Evolutionary conservation across 2,888 invertebrate species (phyloP).

Genomic region (Drosophila fulvimacula): DNA sequence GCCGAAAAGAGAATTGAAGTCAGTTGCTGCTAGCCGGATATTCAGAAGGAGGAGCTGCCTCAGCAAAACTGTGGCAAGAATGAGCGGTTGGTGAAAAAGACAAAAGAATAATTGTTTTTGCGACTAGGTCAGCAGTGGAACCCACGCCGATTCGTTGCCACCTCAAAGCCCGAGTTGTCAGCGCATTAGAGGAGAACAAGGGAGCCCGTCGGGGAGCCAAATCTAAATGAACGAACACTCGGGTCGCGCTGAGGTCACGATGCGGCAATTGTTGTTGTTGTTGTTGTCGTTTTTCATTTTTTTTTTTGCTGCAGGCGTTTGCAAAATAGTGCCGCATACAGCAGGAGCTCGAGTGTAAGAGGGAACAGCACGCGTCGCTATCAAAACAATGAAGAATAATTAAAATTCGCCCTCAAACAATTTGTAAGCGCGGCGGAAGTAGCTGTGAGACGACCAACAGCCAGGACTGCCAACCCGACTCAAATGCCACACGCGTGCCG

Average conservation of each 20-base stretch:
- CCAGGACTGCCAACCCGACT: constrained; percentile 21
- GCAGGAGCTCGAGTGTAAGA: constrained; percentile 1
- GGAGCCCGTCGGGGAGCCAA: background rate
- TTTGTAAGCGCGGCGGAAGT: constrained; percentile 71
- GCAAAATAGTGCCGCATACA: constrained; percentile 18
- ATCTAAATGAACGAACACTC: constrained; percentile 44
- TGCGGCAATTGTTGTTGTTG: constrained; percentile 24
- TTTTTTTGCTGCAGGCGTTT: constrained; percentile 21
- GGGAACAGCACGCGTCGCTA: constrained; percentile 61
- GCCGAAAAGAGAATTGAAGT: constrained; percentile 15
- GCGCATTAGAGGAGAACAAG: background rate
- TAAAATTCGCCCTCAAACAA: constrained; percentile 81
- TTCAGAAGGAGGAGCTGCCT: constrained; percentile 9
- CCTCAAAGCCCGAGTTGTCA: constrained; percentile 36
- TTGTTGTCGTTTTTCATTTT: background rate
- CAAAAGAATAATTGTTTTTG: constrained; percentile 52
- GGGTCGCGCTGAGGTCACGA: constrained; percentile 39
- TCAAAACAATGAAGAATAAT: constrained; percentile 82
- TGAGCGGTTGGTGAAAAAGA: constrained; percentile 11
- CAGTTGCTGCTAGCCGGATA: background rate
- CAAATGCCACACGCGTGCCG: background rate
- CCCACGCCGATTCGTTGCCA: constrained; percentile 22
- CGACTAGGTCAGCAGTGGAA: constrained; percentile 23
- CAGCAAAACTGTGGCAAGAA: constrained; percentile 13
- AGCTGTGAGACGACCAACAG: constrained; percentile 43